Conservation (phyloP, 2,888 invertebrate species). For the Tipula vernalis region DNA sequence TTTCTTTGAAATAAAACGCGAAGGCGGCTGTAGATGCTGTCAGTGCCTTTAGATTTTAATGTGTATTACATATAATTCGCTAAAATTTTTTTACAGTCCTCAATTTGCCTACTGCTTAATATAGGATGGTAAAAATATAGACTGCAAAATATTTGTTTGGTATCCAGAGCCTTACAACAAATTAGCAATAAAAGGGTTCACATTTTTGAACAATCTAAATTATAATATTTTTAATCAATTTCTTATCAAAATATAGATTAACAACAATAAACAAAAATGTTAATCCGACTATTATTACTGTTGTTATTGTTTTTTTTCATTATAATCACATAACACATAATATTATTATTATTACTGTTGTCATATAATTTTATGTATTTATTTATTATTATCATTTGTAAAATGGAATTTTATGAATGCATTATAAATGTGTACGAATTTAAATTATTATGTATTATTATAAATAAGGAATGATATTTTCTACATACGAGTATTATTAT, state of each 20-base stretch:
- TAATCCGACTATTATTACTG: neutral
- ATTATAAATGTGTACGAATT: neutral
- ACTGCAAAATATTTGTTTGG: too few species aligned
- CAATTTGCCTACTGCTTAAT: too few species aligned
- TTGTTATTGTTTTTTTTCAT: neutral
- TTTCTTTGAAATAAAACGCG: too few species aligned
- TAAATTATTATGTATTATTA: neutral
- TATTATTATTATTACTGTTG: neutral
- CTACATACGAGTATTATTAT: neutral
- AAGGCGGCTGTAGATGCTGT: too few species aligned
- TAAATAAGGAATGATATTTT: neutral
- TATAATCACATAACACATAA: neutral
- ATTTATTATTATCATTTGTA: neutral
- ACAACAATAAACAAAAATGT: neutral
- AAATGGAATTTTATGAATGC: neutral
- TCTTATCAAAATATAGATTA: neutral
- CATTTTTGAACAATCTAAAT: neutral
- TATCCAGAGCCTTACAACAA: too few species aligned
- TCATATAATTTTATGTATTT: neutral
- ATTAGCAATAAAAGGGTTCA: neutral
- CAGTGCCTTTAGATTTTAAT: too few species aligned
- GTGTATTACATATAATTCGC: too few species aligned
- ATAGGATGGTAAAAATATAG: too few species aligned
- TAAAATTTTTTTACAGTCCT: too few species aligned
- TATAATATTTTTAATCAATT: neutral